Evolutionary conservation across 2,888 invertebrate species (phyloP).

Genomic region (Amiota communis): DNA sequence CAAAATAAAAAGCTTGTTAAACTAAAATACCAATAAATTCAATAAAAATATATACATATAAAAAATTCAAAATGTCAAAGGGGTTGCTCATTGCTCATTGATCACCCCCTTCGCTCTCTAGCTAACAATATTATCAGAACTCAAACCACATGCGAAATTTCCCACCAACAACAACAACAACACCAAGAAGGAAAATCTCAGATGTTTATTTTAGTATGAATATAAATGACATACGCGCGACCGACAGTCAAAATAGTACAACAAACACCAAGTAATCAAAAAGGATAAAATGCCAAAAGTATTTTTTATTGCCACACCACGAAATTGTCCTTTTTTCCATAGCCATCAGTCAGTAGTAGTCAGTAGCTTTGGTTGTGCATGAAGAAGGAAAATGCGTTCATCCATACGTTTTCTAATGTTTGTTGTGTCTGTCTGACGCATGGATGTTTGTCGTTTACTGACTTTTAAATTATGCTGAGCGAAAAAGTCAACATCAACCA

Average conservation of each 20-base stretch:
- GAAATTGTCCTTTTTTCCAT: neutral
- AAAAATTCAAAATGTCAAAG: too few relatives aligned
- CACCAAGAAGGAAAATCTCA: too few relatives aligned
- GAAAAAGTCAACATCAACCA: constrained; percentile 53
- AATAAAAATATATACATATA: too few relatives aligned
- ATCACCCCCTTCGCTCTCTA: too few relatives aligned
- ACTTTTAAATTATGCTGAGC: constrained; percentile 56
- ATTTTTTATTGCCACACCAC: constrained; percentile 14
- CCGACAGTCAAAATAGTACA: constrained; percentile 22
- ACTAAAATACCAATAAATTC: too few relatives aligned
- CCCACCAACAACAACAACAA: constrained; percentile 40
- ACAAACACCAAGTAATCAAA: constrained; percentile 3
- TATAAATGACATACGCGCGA: constrained; percentile 49
- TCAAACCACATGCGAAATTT: constrained; percentile 51
- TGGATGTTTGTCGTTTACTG: too few relatives aligned
- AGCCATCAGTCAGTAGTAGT: neutral
- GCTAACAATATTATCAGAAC: too few relatives aligned
- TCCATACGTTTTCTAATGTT: constrained; percentile 21
- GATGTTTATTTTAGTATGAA: constrained; percentile 43
- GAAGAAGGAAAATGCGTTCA: constrained; percentile 15
- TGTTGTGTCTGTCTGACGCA: neutral
- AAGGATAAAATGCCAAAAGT: constrained; percentile 10
- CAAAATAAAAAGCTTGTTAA: too few relatives aligned
- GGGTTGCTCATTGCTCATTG: too few relatives aligned
- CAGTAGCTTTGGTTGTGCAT: too few relatives aligned